phyloP scores from a whole-genome alignment of 2,113 vertebrate species.

The Nothobranchius kuhntae region DNA sequence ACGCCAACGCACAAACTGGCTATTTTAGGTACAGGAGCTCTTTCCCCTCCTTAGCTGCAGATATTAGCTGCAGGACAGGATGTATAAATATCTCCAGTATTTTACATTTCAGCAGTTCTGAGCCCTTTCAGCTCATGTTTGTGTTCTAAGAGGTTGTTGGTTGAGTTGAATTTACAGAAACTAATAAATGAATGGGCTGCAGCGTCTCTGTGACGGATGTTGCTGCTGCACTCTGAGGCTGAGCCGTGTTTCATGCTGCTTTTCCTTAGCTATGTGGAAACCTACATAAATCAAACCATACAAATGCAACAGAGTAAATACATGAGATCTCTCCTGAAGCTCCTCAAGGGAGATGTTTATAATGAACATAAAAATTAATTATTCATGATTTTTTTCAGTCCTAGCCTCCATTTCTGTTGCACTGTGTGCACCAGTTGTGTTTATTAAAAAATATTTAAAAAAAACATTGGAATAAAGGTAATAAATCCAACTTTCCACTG shows the following conservation, averaged over 20 bases:
- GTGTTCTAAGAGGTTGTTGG: no score
- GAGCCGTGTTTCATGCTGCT: no score
- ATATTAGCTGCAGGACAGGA: not conserved
- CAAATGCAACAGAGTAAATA: no score
- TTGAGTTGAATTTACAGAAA: no score
- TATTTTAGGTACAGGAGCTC: conserved; percentile 17
- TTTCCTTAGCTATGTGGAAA: no score
- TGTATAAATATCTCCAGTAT: not conserved
- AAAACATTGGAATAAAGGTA: not conserved
- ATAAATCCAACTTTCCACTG: not conserved
- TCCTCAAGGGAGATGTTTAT: not conserved
- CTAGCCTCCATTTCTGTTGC: no score
- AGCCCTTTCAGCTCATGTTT: not conserved
- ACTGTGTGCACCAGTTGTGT: no score
- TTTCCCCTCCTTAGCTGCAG: not conserved
- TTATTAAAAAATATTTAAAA: no score
- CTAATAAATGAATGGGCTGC: no score
- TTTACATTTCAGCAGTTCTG: not conserved
- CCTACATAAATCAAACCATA: not conserved
- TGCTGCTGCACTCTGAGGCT: no score
- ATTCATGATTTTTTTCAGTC: conserved; percentile 21
- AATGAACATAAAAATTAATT: conserved; percentile 14
- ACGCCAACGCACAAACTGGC: conserved; percentile 34
- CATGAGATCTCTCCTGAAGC: not conserved
- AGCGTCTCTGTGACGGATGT: no score